phyloP scores from a whole-genome alignment of 1,140 invertebrate species.

The Achatina immaculata region DNA sequence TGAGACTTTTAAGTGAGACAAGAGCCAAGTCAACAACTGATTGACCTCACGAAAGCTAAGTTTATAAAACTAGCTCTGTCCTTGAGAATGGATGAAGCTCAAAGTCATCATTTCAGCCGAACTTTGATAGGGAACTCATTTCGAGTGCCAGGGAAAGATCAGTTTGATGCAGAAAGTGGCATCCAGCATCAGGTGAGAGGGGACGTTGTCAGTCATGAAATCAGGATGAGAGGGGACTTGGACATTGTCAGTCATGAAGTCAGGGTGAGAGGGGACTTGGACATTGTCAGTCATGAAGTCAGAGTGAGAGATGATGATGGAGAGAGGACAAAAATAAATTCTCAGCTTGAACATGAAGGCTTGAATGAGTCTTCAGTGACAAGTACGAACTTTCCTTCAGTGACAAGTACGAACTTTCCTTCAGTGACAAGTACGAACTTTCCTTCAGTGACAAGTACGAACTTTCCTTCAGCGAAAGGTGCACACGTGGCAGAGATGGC shows the following conservation, averaged over 20 bases:
- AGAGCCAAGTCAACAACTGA: too few species aligned
- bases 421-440: neutral
- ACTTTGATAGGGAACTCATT: neutral
- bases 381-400: neutral
- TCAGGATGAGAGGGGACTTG: neutral
- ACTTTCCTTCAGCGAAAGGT: neutral
- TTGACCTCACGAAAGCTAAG: too few species aligned
- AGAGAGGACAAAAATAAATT: neutral
- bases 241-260: neutral
- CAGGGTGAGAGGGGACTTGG: neutral
- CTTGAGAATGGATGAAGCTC: neutral
- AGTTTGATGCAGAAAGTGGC: neutral
- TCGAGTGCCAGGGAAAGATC: neutral
- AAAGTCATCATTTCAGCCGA: neutral
- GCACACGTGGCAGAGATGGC: neutral
- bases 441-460: neutral
- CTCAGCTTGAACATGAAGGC: neutral
- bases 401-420: too few species aligned
- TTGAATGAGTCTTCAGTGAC: neutral
- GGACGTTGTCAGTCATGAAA: neutral
- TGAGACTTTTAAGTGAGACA: too few species aligned
- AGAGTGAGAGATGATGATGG: neutral
- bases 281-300: neutral
- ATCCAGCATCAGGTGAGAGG: neutral
- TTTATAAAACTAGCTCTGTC: too few species aligned